Evolutionary conservation across 2,113 vertebrate genomes (phyloP).

Genomic region (Psittacara wagleri): DNA sequence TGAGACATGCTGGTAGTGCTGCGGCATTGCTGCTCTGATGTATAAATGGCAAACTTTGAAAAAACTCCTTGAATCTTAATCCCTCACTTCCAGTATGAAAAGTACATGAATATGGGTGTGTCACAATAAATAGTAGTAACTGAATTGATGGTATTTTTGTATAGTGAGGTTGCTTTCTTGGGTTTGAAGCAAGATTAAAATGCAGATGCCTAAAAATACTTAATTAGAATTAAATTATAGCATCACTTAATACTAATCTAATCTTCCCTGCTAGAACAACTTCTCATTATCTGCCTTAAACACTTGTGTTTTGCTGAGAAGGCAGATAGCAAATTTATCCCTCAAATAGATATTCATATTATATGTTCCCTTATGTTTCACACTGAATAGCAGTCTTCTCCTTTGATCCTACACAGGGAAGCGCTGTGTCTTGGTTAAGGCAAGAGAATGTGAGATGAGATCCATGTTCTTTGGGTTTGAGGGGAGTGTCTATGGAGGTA

Average conservation of each 20-base stretch:
- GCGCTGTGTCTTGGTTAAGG: neutral
- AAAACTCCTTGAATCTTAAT: neutral
- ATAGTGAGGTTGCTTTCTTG: neutral
- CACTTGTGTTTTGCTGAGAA: neutral
- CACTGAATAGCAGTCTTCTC: neutral
- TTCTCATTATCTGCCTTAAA: neutral
- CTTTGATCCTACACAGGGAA: neutral
- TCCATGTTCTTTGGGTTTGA: neutral
- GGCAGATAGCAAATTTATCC: neutral
- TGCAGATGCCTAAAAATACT: neutral
- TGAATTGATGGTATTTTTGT: neutral
- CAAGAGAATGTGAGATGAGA: neutral
- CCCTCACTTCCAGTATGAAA: neutral
- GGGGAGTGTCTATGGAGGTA: neutral
- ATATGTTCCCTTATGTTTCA: neutral
- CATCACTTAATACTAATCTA: neutral
- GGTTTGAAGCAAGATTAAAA: neutral
- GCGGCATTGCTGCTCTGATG: neutral
- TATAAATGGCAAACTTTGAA: neutral
- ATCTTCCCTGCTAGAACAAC: neutral
- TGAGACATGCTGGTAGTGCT: neutral
- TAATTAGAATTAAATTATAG: neutral
- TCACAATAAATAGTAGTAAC: too few species aligned
- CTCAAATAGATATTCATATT: neutral
- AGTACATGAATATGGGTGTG: neutral